Conservation (phyloP, 2,888 invertebrate genomes). For the Platerodrilus igneus region DNA sequence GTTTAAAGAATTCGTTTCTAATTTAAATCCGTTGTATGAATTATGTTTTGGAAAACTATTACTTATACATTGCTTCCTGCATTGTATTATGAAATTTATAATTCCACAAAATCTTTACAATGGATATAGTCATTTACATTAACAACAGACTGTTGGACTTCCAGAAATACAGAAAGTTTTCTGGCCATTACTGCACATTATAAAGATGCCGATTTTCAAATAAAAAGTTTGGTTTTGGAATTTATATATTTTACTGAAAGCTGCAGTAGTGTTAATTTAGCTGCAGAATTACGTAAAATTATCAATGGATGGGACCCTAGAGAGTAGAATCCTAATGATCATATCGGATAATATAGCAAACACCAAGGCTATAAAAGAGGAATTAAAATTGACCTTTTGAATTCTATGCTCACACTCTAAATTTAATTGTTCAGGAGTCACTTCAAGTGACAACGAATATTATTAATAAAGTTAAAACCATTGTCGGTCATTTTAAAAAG, state of each 20-base stretch:
- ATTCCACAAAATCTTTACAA: not conserved
- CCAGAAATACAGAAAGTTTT: slow-evolving; percentile 31
- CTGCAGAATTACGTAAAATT: slow-evolving; percentile 23
- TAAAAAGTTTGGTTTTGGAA: slow-evolving; percentile 27
- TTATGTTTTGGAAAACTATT: no score
- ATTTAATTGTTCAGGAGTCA: no score
- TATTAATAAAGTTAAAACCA: no score
- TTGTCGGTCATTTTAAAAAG: no score
- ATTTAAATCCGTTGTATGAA: no score
- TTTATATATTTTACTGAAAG: slow-evolving; percentile 23
- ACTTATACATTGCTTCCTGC: no score
- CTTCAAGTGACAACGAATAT: no score
- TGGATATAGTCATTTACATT: slow-evolving; percentile 23
- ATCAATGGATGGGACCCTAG: slow-evolving; percentile 29
- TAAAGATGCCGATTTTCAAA: slow-evolving; percentile 27
- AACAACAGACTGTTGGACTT: slow-evolving; percentile 37
- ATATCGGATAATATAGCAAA: slow-evolving; percentile 34
- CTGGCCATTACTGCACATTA: slow-evolving; percentile 32
- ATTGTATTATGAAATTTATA: no score
- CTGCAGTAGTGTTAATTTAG: slow-evolving; percentile 32
- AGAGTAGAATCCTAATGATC: slow-evolving; percentile 30
- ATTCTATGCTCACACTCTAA: slow-evolving; percentile 1
- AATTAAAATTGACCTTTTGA: slow-evolving; percentile 16
- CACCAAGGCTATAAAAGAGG: slow-evolving; percentile 30
- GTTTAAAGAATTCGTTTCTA: no score